These are phyloP conservation scores for Microcebus tavaratra DNA, from an alignment of 2,113 vertebrate genomes.

Conservation along the genomic window DNA sequence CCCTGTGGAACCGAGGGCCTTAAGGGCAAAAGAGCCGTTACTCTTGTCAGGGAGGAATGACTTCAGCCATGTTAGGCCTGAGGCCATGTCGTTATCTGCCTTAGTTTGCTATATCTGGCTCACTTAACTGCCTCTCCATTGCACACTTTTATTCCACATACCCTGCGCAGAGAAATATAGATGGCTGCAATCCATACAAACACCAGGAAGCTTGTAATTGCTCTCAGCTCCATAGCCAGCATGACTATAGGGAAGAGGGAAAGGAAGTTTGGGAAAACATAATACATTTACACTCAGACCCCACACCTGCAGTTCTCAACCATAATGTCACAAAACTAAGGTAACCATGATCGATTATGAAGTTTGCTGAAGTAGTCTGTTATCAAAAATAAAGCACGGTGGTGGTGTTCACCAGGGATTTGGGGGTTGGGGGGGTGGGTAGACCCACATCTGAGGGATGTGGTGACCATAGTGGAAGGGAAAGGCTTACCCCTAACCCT, in stretches of 20 bases:
- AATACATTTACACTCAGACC: background rate
- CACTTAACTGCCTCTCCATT: constrained; percentile 51
- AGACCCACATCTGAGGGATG: too few species aligned
- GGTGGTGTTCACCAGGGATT: too few species aligned
- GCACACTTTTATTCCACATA: constrained; percentile 14
- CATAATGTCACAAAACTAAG: background rate
- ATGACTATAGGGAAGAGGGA: background rate
- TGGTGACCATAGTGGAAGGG: too few species aligned
- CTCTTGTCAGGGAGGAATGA: constrained; percentile 68
- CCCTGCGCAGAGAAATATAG: constrained; percentile 11
- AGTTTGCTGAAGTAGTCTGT: background rate
- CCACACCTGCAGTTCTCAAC: background rate
- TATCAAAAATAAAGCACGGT: constrained; percentile 41
- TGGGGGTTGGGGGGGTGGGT: too few species aligned
- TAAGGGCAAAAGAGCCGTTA: constrained; percentile 60
- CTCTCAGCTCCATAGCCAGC: background rate
- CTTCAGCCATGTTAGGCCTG: constrained; percentile 68
- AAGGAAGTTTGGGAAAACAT: background rate
- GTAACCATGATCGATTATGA: background rate
- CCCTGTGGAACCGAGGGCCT: constrained; percentile 54
- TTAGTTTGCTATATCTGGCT: constrained; percentile 70
- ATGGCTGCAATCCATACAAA: constrained; percentile 8
- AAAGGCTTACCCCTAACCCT: too few species aligned
- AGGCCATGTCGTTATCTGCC: constrained; percentile 70
- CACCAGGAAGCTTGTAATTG: constrained; percentile 22